A percentile compares a stretch with the other conserved stretches of the same genome.
Conservation (phyloP, 2,113 vertebrate species). For the Platanista minor region DNA sequence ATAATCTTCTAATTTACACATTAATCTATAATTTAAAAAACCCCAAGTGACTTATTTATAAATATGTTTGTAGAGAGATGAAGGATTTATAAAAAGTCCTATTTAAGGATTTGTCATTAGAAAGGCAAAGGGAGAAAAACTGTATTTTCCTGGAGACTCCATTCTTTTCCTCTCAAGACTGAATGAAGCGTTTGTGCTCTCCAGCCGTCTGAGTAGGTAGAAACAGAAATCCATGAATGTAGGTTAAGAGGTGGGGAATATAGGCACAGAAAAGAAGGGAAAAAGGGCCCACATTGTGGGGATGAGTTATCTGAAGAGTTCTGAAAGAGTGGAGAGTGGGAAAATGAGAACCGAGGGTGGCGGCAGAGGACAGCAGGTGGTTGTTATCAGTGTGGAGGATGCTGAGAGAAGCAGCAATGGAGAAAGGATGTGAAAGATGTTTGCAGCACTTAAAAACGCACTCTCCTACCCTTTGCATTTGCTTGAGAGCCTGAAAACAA, state of each 20-base stretch:
- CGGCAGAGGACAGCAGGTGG: fast-evolving
- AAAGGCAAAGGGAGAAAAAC: constrained; percentile 11
- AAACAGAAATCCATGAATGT: not conserved
- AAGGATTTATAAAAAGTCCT: not conserved
- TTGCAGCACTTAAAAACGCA: not conserved
- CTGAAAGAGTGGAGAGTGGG: not conserved
- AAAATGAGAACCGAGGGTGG: not conserved
- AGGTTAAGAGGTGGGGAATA: not conserved
- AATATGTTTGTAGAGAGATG: not conserved
- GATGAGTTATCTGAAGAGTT: not conserved
- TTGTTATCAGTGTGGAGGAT: not conserved
- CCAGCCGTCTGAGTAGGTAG: not conserved
- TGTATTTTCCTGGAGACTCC: not conserved
- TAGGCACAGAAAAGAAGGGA: not conserved
- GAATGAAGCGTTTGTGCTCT: not conserved
- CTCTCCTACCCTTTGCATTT: not conserved
- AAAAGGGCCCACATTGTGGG: fast-evolving
- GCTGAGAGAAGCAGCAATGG: not conserved
- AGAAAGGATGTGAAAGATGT: not conserved
- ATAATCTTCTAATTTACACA: not conserved
- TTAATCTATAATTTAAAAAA: not conserved
- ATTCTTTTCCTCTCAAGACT: not conserved
- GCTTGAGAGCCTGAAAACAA: not conserved
- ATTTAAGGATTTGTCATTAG: not conserved
- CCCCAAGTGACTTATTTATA: not conserved